These are phyloP conservation scores for Knipowitschia caucasica DNA, from an alignment of 2,797 vertebrate genomes.

Conservation along the genomic window DNA sequence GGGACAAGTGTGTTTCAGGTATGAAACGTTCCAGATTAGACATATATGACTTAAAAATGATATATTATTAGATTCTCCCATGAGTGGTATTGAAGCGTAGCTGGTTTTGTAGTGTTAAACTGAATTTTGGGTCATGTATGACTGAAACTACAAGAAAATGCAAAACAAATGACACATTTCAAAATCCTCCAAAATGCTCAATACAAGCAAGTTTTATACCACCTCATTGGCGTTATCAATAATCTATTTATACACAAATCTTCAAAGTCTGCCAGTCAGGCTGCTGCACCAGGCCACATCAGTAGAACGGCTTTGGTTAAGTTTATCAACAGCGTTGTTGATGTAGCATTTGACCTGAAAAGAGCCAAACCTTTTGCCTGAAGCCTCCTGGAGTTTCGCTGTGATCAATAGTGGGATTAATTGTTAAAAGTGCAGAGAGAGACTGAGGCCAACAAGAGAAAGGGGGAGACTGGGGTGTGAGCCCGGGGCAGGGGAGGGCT, in stretches of 20 bases:
- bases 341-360: constrained; percentile 37
- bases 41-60: constrained; percentile 17
- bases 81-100: constrained; percentile 38
- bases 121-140: constrained; percentile 32
- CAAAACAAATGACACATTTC: constrained; percentile 48
- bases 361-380: constrained; percentile 40
- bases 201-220: constrained; percentile 1
- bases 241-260: background rate
- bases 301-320: constrained; percentile 8
- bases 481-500: constrained; percentile 70
- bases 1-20: background rate
- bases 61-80: constrained; percentile 29
- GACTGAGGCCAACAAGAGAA: constrained; percentile 28
- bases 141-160: constrained; percentile 50
- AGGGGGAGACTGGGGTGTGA: constrained; percentile 42
- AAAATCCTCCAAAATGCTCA: constrained; percentile 23
- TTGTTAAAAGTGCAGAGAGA: constrained; percentile 62
- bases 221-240: background rate
- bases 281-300: background rate
- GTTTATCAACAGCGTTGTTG: constrained; percentile 18
- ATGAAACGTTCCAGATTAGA: background rate
- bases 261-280: background rate
- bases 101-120: constrained; percentile 40
- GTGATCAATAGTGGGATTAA: constrained; percentile 82
- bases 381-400: constrained; percentile 56